Evolutionary conservation across 1,140 invertebrate genomes (phyloP).

Genomic region (Bemisia tabaci): DNA sequence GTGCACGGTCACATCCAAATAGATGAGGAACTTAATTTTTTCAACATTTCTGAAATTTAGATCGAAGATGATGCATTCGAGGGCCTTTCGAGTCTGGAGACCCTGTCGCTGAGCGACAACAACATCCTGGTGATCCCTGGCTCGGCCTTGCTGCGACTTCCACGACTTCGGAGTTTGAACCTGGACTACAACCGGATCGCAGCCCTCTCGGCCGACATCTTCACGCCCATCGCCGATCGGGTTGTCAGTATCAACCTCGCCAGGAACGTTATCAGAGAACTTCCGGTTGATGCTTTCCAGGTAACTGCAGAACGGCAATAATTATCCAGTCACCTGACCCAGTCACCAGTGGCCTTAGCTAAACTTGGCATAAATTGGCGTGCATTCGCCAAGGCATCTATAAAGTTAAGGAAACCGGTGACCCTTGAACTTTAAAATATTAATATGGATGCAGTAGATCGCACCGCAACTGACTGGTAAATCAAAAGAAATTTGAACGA

Average conservation of each 20-base stretch:
- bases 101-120: slow-evolving; percentile 71
- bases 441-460: too few relatives aligned
- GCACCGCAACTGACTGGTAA: too few relatives aligned
- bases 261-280: slow-evolving; percentile 72
- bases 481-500: too few relatives aligned
- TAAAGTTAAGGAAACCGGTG: too few relatives aligned
- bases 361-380: too few relatives aligned
- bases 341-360: too few relatives aligned
- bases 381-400: too few relatives aligned
- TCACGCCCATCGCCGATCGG: slow-evolving; percentile 45
- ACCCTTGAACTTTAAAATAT: too few relatives aligned
- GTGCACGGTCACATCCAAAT: too few relatives aligned
- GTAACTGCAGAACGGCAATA: too few relatives aligned
- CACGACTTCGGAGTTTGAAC: slow-evolving; percentile 54
- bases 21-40: too few relatives aligned
- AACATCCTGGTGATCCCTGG: slow-evolving; percentile 72
- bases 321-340: too few relatives aligned
- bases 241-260: slow-evolving; percentile 52
- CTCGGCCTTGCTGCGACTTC: slow-evolving; percentile 55
- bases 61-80: slow-evolving; percentile 75
- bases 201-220: slow-evolving; percentile 62
- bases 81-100: slow-evolving; percentile 58
- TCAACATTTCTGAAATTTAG: slow-evolving; percentile 34
- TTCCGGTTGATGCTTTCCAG: slow-evolving; percentile 61
- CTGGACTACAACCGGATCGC: slow-evolving; percentile 78